A percentile compares a stretch with the other conserved stretches of the same genome.
These are phyloP conservation scores for Orthonychiurus folsomi DNA, from an alignment of 2,888 invertebrate genomes.

Conservation along the genomic window DNA sequence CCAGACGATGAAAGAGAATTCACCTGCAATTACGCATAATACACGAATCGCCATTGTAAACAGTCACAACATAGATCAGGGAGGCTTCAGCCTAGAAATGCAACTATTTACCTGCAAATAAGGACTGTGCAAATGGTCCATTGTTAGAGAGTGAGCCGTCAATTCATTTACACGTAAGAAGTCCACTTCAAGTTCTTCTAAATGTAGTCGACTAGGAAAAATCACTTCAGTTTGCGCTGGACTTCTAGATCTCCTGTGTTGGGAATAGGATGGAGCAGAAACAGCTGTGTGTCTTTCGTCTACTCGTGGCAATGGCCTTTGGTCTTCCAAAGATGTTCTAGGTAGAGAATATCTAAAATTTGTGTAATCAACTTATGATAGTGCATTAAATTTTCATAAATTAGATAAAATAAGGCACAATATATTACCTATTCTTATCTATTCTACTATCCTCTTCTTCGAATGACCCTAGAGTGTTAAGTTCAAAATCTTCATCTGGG, in stretches of 20 bases:
- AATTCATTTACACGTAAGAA: constrained; percentile 38
- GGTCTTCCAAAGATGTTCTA: not conserved
- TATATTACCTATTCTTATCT: constrained; percentile 16
- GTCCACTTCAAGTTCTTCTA: constrained; percentile 39
- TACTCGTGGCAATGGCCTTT: not conserved
- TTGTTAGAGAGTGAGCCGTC: constrained; percentile 29
- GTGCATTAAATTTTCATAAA: no score
- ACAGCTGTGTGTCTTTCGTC: constrained; percentile 6
- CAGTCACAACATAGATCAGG: not conserved
- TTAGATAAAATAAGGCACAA: no score
- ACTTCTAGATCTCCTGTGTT: constrained; percentile 14
- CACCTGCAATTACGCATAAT: constrained; percentile 31
- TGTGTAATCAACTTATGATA: not conserved
- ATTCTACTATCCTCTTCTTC: constrained; percentile 23
- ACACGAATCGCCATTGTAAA: not conserved
- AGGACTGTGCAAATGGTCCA: constrained; percentile 31
- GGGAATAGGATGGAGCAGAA: constrained; percentile 10
- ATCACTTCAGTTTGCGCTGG: constrained; percentile 21
- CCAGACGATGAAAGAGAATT: constrained; percentile 28
- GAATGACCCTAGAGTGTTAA: constrained; percentile 20
- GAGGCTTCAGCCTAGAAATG: constrained; percentile 7
- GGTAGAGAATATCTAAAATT: not conserved
- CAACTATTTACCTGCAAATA: constrained; percentile 30
- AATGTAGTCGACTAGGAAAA: constrained; percentile 35
- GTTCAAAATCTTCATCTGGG: constrained; percentile 57